Evolutionary conservation across 1,140 invertebrate species (phyloP).

Genomic region (Nomia melanderi): DNA sequence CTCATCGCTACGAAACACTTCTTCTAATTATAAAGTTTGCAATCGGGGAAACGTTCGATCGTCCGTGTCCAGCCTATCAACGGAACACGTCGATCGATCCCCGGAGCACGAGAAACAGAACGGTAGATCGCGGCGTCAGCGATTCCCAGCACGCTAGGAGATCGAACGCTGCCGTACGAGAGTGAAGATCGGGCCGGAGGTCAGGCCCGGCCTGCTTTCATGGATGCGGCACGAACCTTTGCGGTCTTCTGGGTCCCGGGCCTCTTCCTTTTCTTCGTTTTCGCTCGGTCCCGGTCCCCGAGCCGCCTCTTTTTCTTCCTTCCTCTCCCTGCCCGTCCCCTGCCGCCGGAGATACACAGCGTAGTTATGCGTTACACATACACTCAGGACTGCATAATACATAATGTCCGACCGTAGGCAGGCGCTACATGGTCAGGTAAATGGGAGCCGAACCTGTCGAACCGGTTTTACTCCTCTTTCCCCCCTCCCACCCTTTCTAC

Average conservation of each 20-base stretch:
- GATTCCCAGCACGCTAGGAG: slow-evolving; percentile 21
- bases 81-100: neutral
- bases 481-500: slow-evolving; percentile 33
- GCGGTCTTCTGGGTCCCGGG: slow-evolving; percentile 22
- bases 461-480: slow-evolving; percentile 72
- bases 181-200: slow-evolving; percentile 70
- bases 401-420: slow-evolving; percentile 72
- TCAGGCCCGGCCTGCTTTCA: slow-evolving; percentile 67
- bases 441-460: slow-evolving; percentile 77
- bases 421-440: slow-evolving; percentile 74
- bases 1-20: too few relatives aligned
- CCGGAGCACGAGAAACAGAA: neutral
- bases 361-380: slow-evolving; percentile 77
- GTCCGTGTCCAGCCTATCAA: neutral
- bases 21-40: too few relatives aligned
- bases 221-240: slow-evolving; percentile 54
- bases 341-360: slow-evolving; percentile 53
- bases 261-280: neutral
- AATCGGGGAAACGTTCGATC: too few relatives aligned
- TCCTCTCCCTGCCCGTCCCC: too few relatives aligned
- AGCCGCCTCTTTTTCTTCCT: slow-evolving; percentile 10
- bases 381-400: slow-evolving; percentile 73
- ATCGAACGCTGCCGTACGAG: slow-evolving; percentile 49
- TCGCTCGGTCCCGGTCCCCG: slow-evolving; percentile 28
- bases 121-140: slow-evolving; percentile 1